Evolutionary conservation across 2,113 vertebrate genomes (phyloP).

Genomic region (Pelmatolapia mariae): DNA sequence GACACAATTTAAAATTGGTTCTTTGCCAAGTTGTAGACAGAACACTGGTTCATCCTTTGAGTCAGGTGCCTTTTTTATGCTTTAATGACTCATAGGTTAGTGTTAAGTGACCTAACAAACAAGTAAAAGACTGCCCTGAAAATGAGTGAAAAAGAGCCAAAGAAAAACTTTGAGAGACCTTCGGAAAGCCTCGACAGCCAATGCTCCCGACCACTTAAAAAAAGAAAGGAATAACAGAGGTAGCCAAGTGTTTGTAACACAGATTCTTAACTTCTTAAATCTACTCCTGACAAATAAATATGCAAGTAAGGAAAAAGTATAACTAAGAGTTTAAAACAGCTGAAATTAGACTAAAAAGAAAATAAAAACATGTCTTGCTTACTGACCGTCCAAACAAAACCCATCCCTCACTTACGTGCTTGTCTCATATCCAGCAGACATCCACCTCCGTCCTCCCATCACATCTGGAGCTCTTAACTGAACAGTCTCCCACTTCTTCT

Average conservation of each 20-base stretch:
- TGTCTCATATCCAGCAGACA: constrained; percentile 8
- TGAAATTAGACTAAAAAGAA: neutral
- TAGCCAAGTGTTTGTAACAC: neutral
- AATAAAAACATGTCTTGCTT: neutral
- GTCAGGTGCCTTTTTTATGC: neutral
- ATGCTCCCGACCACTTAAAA: neutral
- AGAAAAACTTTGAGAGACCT: neutral
- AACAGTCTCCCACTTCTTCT: neutral
- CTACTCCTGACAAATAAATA: neutral
- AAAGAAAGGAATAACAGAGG: neutral
- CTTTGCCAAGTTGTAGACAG: neutral
- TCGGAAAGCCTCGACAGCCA: neutral
- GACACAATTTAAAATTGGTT: neutral
- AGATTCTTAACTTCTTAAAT: neutral
- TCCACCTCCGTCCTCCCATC: neutral
- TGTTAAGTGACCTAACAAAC: neutral
- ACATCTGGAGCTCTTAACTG: neutral
- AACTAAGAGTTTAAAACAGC: neutral
- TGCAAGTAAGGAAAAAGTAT: neutral
- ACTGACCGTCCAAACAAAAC: neutral
- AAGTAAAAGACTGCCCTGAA: neutral
- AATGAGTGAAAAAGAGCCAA: neutral
- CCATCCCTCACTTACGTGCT: neutral
- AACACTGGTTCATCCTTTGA: neutral
- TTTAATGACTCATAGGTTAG: neutral